A percentile compares a stretch with the other conserved stretches of the same genome.
Evolutionary conservation across 2,797 vertebrate species (phyloP).

Genomic region (Yasuhikotakia modesta): DNA sequence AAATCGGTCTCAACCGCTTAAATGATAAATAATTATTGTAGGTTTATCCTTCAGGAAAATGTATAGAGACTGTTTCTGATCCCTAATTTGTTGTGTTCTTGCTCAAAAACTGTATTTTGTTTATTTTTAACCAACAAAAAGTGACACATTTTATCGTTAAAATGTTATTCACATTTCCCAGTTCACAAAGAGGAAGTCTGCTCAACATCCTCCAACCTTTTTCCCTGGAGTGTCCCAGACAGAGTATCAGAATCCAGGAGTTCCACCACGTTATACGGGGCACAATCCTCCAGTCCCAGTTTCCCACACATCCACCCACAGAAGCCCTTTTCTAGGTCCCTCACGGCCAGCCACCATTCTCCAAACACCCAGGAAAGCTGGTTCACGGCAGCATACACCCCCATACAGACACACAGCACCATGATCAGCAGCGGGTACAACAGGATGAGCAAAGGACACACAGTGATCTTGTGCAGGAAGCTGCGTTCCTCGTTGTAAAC

Average conservation of each 20-base stretch:
- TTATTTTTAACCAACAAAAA: too few species aligned
- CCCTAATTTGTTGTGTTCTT: too few species aligned
- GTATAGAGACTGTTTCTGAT: too few species aligned
- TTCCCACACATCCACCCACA: conserved; percentile 86
- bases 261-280: conserved; percentile 85
- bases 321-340: conserved; percentile 87
- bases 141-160: neutral
- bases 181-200: conserved; percentile 80
- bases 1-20: too few species aligned
- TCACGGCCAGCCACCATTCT: conserved; percentile 82
- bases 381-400: conserved; percentile 77
- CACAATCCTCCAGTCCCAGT: conserved; percentile 84
- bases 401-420: conserved; percentile 78
- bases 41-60: too few species aligned
- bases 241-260: conserved; percentile 83
- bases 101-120: too few species aligned
- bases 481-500: conserved; percentile 88
- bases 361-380: conserved; percentile 84
- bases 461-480: conserved; percentile 86
- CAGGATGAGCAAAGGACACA: conserved; percentile 83
- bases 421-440: conserved; percentile 85
- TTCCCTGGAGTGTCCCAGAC: conserved; percentile 81
- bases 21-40: too few species aligned
- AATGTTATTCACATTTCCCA: neutral
- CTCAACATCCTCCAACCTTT: conserved; percentile 72